Conservation (phyloP, 2,113 vertebrate species). For the Hydrolagus affinis region DNA sequence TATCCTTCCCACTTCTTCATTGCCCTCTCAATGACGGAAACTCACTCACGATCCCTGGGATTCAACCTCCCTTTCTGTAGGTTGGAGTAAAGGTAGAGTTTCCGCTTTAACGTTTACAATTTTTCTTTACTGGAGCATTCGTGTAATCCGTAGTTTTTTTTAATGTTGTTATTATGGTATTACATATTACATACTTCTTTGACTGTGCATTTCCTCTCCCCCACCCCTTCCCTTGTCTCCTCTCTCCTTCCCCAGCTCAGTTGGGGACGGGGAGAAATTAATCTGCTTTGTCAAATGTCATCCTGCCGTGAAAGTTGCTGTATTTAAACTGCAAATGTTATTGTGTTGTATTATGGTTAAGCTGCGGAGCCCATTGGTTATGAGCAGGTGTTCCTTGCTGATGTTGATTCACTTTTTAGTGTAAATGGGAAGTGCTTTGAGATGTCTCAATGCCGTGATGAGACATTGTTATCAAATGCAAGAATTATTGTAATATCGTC, state of each 20-base stretch:
- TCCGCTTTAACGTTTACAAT: constrained; percentile 52
- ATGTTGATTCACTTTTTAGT: background rate
- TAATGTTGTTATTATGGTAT: constrained; percentile 28
- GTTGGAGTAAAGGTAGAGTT: constrained; percentile 96
- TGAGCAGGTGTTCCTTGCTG: background rate
- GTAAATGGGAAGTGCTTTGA: background rate
- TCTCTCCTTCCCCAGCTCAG: no score
- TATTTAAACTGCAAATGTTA: no score
- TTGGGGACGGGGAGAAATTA: no score
- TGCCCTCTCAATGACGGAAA: constrained; percentile 51
- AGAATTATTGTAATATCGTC: background rate
- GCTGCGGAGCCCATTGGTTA: background rate
- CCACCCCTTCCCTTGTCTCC: no score
- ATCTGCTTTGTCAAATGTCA: no score
- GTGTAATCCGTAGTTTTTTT: constrained; percentile 35
- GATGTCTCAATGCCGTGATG: background rate
- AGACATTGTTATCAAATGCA: background rate
- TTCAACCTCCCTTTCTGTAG: constrained; percentile 66
- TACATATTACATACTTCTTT: constrained; percentile 32
- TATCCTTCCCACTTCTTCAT: constrained; percentile 41
- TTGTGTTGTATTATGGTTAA: background rate
- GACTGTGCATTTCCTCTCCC: background rate
- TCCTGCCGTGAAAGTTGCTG: no score
- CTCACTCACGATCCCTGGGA: constrained; percentile 46
- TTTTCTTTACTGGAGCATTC: constrained; percentile 41